Evolutionary conservation across 2,888 invertebrate genomes (phyloP).

Genomic region (Epirrhoe alternata): DNA sequence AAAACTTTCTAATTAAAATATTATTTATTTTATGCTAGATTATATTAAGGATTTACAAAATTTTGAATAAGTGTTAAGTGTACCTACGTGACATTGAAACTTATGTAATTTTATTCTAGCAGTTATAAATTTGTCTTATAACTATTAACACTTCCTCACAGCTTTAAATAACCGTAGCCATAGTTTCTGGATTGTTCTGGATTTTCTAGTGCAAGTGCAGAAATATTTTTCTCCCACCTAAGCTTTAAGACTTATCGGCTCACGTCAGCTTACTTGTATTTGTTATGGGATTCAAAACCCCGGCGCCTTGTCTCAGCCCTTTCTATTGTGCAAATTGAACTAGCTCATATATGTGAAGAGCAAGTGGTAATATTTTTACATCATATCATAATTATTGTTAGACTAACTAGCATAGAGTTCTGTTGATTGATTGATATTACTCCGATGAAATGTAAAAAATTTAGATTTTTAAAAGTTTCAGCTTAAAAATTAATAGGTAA

Average conservation of each 20-base stretch:
- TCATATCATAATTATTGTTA: neutral
- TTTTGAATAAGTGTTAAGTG: neutral
- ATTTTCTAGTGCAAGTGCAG: slow-evolving; percentile 53
- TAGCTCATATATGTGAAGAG: slow-evolving; percentile 24
- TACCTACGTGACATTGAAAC: neutral
- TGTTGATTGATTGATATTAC: no score
- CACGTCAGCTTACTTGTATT: slow-evolving; percentile 83
- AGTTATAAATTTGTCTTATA: no score
- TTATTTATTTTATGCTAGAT: neutral
- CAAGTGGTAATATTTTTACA: neutral
- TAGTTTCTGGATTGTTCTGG: slow-evolving; percentile 39
- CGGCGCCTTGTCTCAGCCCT: slow-evolving; percentile 67
- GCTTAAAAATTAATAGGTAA: no score
- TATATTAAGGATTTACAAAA: neutral
- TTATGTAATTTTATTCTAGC: neutral
- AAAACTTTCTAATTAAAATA: neutral
- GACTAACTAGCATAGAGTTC: neutral
- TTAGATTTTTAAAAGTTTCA: no score
- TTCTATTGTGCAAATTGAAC: slow-evolving; percentile 66
- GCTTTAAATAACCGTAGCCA: no score
- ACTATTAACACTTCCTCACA: no score
- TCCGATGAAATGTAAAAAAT: no score
- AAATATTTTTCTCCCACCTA: slow-evolving; percentile 71
- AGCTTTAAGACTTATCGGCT: slow-evolving; percentile 82
- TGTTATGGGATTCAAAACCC: slow-evolving; percentile 78